These are phyloP conservation scores for Parapsyche elsis DNA, from an alignment of 1,140 invertebrate genomes.

Conservation along the genomic window DNA sequence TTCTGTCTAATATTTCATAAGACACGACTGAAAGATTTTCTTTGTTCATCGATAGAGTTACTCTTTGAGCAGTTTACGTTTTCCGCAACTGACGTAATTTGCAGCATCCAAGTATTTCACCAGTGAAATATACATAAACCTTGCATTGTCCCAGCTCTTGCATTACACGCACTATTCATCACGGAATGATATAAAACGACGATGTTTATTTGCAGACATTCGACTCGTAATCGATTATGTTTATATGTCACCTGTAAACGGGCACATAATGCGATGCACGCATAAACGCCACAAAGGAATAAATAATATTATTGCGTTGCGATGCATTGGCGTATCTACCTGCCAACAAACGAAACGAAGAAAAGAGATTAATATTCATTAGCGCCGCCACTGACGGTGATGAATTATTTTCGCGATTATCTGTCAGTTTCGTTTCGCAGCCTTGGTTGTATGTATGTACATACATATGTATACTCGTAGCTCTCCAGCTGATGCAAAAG, in stretches of 20 bases:
- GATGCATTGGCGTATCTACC: conserved; percentile 10
- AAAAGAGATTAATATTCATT: conserved; percentile 39
- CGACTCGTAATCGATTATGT: no score
- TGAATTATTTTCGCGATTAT: conserved; percentile 40
- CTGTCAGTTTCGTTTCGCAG: conserved; percentile 34
- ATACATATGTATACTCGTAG: no score
- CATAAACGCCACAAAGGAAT: background rate
- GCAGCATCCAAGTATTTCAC: no score
- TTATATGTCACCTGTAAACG: background rate
- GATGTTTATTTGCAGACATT: no score
- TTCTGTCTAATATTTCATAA: no score
- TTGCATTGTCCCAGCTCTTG: no score
- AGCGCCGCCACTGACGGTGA: conserved; percentile 20
- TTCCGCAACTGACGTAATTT: no score
- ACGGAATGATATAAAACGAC: background rate
- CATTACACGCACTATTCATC: background rate
- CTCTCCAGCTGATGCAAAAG: no score
- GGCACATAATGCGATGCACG: conserved; percentile 1
- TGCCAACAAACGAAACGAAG: conserved; percentile 25
- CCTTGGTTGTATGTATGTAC: background rate
- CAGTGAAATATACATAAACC: no score
- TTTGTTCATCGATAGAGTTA: no score
- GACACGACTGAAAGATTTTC: no score
- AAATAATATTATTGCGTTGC: conserved; percentile 9
- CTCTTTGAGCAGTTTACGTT: no score